Conservation (phyloP, 2,888 invertebrate species). For the Xanthia togata region DNA sequence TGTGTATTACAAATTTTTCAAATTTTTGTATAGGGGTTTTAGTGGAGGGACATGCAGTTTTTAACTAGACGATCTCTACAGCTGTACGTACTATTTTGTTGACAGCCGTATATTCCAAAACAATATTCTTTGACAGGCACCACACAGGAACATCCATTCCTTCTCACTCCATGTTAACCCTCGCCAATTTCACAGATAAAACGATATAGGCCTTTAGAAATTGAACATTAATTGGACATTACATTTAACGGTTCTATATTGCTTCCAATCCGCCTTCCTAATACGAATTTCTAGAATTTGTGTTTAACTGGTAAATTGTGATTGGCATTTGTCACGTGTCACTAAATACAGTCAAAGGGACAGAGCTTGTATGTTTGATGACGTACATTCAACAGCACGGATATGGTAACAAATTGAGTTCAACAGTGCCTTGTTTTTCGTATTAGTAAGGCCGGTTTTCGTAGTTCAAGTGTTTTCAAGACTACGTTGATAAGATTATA, state of each 20-base stretch:
- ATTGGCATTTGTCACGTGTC: conserved; percentile 10
- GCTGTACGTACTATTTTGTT: background rate
- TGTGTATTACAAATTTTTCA: too few species aligned
- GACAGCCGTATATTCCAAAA: background rate
- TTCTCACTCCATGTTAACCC: background rate
- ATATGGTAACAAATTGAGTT: too few species aligned
- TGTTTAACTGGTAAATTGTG: conserved; percentile 19
- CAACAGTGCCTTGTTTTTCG: too few species aligned
- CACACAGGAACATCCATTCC: background rate
- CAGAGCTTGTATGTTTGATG: background rate
- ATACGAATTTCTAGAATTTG: conserved; percentile 35
- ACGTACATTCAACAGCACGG: too few species aligned
- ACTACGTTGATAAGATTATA: too few species aligned
- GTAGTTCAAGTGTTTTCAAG: too few species aligned
- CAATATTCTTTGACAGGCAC: too few species aligned
- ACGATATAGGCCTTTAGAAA: conserved; percentile 55
- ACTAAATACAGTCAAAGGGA: background rate
- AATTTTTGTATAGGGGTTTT: background rate
- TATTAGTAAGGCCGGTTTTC: too few species aligned
- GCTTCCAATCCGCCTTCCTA: conserved; percentile 20
- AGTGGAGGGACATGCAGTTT: background rate
- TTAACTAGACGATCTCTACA: background rate
- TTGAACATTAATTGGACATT: conserved; percentile 61
- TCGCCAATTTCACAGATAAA: conserved; percentile 50
- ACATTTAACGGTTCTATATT: conserved; percentile 45